Conservation (phyloP, 2,888 invertebrate genomes). For the Noctuana brunneofusca region DNA sequence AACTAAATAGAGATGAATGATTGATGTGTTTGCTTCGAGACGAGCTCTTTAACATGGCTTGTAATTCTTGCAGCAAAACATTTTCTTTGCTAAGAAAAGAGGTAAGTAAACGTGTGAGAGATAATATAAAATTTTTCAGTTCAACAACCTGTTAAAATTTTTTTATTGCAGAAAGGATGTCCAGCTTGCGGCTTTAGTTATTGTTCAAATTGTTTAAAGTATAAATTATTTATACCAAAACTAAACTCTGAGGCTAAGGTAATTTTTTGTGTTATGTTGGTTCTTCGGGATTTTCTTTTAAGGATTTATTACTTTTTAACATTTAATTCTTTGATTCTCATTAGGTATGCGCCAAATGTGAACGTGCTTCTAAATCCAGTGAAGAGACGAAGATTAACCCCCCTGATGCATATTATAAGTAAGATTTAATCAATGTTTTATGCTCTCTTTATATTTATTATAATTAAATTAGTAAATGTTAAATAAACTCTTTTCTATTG, state of each 20-base stretch:
- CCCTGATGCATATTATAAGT: slow-evolving; percentile 84
- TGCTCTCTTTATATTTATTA: not conserved
- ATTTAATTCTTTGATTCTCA: not conserved
- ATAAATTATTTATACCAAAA: slow-evolving; percentile 86
- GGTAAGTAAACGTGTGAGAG: slow-evolving; percentile 63
- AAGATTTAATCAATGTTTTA: slow-evolving; percentile 42
- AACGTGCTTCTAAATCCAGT: slow-evolving; percentile 45
- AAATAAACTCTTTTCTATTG: too few relatives aligned
- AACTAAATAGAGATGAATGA: too few relatives aligned
- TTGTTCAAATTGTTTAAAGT: slow-evolving; percentile 90
- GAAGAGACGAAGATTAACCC: slow-evolving; percentile 54
- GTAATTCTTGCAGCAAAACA: slow-evolving; percentile 87
- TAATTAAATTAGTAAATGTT: too few relatives aligned
- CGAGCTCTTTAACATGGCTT: slow-evolving; percentile 81
- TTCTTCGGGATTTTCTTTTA: slow-evolving; percentile 32
- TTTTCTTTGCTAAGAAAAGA: slow-evolving; percentile 89
- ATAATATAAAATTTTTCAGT: not conserved
- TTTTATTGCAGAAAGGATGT: slow-evolving; percentile 85
- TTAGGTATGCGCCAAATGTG: slow-evolving; percentile 72
- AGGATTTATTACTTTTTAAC: not conserved
- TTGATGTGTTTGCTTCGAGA: not conserved
- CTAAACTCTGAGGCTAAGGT: slow-evolving; percentile 86
- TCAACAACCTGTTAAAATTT: not conserved
- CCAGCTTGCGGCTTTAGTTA: slow-evolving; percentile 92
- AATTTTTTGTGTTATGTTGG: slow-evolving; percentile 69